Conservation (phyloP, 1,140 invertebrate genomes). For the Phenacoccus solenopsis region DNA sequence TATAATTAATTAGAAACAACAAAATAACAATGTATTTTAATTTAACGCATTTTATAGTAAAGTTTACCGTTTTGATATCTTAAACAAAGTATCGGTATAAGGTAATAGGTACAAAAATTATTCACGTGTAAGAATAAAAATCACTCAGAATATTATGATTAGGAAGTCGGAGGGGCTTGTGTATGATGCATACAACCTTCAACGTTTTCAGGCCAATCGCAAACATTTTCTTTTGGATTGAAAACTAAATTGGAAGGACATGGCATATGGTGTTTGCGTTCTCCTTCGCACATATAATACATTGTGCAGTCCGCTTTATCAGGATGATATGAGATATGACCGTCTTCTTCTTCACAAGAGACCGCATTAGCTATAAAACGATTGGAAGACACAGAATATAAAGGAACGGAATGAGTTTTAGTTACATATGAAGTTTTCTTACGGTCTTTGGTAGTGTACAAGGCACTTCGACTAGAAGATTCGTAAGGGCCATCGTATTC, state of each 20-base stretch:
- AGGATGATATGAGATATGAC: slow-evolving; percentile 81
- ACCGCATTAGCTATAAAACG: slow-evolving; percentile 63
- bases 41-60: too few relatives aligned
- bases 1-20: too few relatives aligned
- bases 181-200: slow-evolving; percentile 73
- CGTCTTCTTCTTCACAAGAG: slow-evolving; percentile 80
- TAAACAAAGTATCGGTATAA: too few relatives aligned
- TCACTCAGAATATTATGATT: too few relatives aligned
- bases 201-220: slow-evolving; percentile 92
- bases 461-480: slow-evolving; percentile 49
- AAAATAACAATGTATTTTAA: too few relatives aligned
- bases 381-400: not conserved
- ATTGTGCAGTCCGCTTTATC: slow-evolving; percentile 84
- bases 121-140: too few relatives aligned
- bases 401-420: not conserved
- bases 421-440: too few relatives aligned
- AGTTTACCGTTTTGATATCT: too few relatives aligned
- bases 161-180: slow-evolving; percentile 51
- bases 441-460: slow-evolving; percentile 78
- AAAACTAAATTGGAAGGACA: slow-evolving; percentile 88
- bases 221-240: slow-evolving; percentile 84
- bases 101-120: too few relatives aligned
- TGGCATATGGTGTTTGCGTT: slow-evolving; percentile 93
- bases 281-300: slow-evolving; percentile 93
- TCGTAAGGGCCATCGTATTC: slow-evolving; percentile 80